Conservation (phyloP, 2,113 vertebrate genomes). For the Tricholaema leucomelas region DNA sequence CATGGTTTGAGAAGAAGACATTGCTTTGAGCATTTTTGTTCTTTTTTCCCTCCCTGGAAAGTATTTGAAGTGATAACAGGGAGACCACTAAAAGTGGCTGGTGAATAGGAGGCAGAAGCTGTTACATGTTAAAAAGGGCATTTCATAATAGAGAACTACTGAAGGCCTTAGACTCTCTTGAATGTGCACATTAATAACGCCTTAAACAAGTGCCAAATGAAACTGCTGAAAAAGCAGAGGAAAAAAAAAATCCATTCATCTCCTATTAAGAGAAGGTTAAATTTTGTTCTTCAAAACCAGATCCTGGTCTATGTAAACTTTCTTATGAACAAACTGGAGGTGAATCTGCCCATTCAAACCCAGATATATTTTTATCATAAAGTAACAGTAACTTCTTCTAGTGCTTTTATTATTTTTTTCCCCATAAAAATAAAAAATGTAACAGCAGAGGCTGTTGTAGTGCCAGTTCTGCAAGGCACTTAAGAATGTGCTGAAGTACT, state of each 20-base stretch:
- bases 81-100: not conserved
- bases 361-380: not conserved
- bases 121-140: conserved; percentile 11
- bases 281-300: conserved; percentile 34
- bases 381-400: conserved; percentile 3
- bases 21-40: conserved; percentile 12
- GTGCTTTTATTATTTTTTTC: not conserved
- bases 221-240: conserved; percentile 23
- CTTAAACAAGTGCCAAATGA: conserved; percentile 39
- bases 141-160: conserved; percentile 26
- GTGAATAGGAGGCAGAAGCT: conserved; percentile 19
- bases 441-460: conserved; percentile 32
- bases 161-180: not conserved
- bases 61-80: conserved; percentile 28
- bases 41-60: not conserved
- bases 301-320: conserved; percentile 5
- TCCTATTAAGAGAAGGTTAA: conserved; percentile 37
- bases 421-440: conserved; percentile 36
- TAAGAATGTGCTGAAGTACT: conserved; percentile 55
- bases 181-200: conserved; percentile 32
- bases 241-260: conserved; percentile 45
- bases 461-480: conserved; percentile 51
- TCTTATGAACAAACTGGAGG: not conserved
- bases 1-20: not conserved
- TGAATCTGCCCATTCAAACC: not conserved